These are phyloP conservation scores for Macaria notata DNA, from an alignment of 2,888 invertebrate species.

Conservation along the genomic window DNA sequence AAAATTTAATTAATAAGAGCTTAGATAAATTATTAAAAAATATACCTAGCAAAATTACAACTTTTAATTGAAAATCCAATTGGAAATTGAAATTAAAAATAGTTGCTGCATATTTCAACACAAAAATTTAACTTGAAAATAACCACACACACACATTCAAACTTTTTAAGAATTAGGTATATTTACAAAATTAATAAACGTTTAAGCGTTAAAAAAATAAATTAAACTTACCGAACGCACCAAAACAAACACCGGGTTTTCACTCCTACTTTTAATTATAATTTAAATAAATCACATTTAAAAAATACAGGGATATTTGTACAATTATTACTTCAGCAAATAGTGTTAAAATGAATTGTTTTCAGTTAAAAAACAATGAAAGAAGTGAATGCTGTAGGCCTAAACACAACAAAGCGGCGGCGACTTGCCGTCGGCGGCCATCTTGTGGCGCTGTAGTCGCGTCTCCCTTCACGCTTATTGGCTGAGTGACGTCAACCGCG, in stretches of 20 bases:
- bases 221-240: slow-evolving; percentile 41
- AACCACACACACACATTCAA: no score
- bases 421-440: slow-evolving; percentile 73
- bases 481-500: slow-evolving; percentile 77
- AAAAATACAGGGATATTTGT: slow-evolving; percentile 1
- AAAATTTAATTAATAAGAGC: no score
- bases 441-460: slow-evolving; percentile 80
- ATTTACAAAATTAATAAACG: no score
- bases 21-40: no score
- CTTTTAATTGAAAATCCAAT: no score
- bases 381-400: slow-evolving; percentile 66
- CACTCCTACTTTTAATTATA: slow-evolving; percentile 33
- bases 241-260: slow-evolving; percentile 45
- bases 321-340: not conserved
- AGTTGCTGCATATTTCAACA: no score
- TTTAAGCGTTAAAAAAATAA: slow-evolving; percentile 17
- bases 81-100: no score
- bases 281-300: slow-evolving; percentile 20
- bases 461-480: slow-evolving; percentile 69
- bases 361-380: slow-evolving; percentile 19
- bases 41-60: no score
- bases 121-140: no score
- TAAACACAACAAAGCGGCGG: slow-evolving; percentile 76
- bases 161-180: no score
- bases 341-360: slow-evolving; percentile 8